These are phyloP conservation scores for Plagodis dolabraria DNA, from an alignment of 2,888 invertebrate species.

Conservation along the genomic window DNA sequence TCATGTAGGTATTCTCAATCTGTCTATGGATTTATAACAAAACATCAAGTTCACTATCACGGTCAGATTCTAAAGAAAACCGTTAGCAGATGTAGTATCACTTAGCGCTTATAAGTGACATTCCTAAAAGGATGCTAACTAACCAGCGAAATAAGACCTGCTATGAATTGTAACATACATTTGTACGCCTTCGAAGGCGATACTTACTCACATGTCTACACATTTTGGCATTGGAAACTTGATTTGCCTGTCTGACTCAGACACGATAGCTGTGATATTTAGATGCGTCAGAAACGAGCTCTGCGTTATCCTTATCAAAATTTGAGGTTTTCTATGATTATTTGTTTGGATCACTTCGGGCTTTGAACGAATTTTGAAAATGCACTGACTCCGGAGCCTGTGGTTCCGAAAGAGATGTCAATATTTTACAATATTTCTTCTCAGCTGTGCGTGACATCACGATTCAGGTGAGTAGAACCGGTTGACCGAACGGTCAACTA, in stretches of 20 bases:
- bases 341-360: too few species aligned
- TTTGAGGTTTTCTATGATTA: neutral
- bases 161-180: neutral
- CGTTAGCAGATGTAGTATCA: neutral
- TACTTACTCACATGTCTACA: slow-evolving; percentile 1
- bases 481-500: slow-evolving; percentile 17
- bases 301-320: slow-evolving; percentile 3
- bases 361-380: too few species aligned
- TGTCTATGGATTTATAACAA: neutral
- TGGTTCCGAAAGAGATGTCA: too few species aligned
- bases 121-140: slow-evolving; percentile 4
- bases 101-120: slow-evolving; percentile 12
- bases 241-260: slow-evolving; percentile 12
- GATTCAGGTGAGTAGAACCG: neutral
- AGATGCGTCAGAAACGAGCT: neutral
- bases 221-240: slow-evolving; percentile 7
- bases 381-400: too few species aligned
- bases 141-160: slow-evolving; percentile 11
- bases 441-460: slow-evolving; percentile 12
- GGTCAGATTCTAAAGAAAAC: neutral
- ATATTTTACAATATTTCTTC: neutral
- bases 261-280: slow-evolving; percentile 5
- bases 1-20: too few species aligned
- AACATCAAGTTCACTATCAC: neutral
- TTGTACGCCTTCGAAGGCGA: slow-evolving; percentile 4